Evolutionary conservation across 2,888 invertebrate species (phyloP).

Genomic region (Polydrusus cervinus): DNA sequence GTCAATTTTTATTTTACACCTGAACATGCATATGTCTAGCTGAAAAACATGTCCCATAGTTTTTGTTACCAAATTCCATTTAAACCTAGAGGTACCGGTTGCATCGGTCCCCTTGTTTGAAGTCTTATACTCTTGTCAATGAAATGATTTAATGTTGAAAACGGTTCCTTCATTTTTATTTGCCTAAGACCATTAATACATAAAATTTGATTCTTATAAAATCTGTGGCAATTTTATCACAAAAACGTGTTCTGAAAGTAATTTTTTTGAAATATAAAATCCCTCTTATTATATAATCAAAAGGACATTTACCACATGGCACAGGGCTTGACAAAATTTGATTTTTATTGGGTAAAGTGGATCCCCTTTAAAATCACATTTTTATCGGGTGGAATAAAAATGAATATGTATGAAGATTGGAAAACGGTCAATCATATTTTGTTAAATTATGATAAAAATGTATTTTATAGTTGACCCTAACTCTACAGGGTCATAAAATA

Average conservation of each 20-base stretch:
- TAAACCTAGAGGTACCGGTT: too few species aligned
- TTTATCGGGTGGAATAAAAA: constrained; percentile 10
- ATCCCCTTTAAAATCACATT: not conserved
- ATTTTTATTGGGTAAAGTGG: constrained; percentile 6
- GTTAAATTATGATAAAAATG: not conserved
- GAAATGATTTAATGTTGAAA: too few species aligned
- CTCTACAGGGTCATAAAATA: not conserved
- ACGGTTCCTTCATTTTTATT: too few species aligned
- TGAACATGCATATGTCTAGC: too few species aligned
- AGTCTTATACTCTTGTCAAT: too few species aligned
- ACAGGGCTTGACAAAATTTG: not conserved
- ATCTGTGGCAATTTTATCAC: not conserved
- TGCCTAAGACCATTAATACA: too few species aligned
- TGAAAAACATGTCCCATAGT: too few species aligned
- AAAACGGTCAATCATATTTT: not conserved
- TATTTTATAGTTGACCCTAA: not conserved
- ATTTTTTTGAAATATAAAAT: not conserved
- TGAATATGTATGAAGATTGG: not conserved
- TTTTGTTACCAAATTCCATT: too few species aligned
- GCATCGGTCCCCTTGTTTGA: too few species aligned
- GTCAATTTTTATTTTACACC: too few species aligned
- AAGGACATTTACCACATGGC: constrained; percentile 5
- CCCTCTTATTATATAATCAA: not conserved
- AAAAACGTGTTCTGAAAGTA: not conserved
- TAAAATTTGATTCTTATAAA: too few species aligned